Percentiles rank a stretch among this genome's conserved stretches.
phyloP scores from a whole-genome alignment of 30 jellyfish, hydroid and myxozoan species.

The Aurelia aurita complex sp. Pacific region DNA sequence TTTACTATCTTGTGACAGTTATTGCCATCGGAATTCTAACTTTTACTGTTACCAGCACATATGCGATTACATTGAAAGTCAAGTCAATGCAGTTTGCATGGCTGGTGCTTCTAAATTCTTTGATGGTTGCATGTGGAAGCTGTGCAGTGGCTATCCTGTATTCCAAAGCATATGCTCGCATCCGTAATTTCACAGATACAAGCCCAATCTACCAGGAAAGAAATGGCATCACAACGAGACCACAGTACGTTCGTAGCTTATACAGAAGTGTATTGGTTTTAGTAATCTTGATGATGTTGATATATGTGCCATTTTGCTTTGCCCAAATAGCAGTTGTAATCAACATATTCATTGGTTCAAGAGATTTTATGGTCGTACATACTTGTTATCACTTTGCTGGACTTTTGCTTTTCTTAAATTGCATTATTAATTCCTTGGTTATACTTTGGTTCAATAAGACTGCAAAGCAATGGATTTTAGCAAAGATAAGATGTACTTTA shows the following conservation, averaged over 20 bases:
- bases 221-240: background rate
- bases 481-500: too few relatives aligned
- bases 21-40: background rate
- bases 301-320: too few relatives aligned
- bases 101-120: background rate
- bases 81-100: background rate
- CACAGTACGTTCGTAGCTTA: constrained; percentile 17
- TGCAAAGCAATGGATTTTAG: too few relatives aligned
- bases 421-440: too few relatives aligned
- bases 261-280: background rate
- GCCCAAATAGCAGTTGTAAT: too few relatives aligned
- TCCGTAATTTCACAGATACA: background rate
- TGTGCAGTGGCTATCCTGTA: background rate
- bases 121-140: background rate
- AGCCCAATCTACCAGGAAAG: background rate
- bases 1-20: background rate
- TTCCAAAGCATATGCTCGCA: background rate
- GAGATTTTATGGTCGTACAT: too few relatives aligned
- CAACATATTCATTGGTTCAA: too few relatives aligned
- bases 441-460: too few relatives aligned
- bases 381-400: too few relatives aligned
- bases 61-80: background rate
- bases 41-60: background rate
- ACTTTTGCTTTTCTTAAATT: too few relatives aligned
- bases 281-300: background rate